A percentile compares a stretch with the other conserved stretches of the same genome.
Conservation (phyloP, 2,113 vertebrate genomes). For the Triplophysa tibetana region DNA sequence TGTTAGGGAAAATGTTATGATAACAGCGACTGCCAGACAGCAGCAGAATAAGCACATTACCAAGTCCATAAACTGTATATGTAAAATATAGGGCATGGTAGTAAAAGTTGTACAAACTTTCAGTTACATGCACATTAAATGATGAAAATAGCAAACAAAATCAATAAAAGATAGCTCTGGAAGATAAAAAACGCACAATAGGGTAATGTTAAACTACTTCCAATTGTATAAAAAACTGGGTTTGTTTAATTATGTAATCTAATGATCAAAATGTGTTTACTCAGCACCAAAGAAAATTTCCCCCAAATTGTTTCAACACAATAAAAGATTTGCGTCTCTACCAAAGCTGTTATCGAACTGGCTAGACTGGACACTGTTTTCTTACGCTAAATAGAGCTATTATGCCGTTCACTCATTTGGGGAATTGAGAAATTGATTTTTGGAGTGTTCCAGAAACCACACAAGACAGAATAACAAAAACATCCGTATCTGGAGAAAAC, state of each 20-base stretch:
- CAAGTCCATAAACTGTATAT: too few relatives aligned
- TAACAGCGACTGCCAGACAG: too few relatives aligned
- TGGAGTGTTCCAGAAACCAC: slow-evolving; percentile 34
- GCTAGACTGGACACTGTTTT: neutral
- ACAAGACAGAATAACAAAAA: slow-evolving; percentile 36
- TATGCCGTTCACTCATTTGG: slow-evolving; percentile 40
- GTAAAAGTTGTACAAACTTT: too few relatives aligned
- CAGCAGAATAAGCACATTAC: too few relatives aligned
- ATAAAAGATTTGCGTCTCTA: slow-evolving; percentile 16
- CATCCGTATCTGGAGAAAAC: slow-evolving; percentile 15
- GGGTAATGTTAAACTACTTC: neutral
- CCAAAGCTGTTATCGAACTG: neutral
- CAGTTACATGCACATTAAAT: too few relatives aligned
- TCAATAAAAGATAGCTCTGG: neutral
- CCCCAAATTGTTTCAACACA: neutral
- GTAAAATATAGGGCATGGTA: too few relatives aligned
- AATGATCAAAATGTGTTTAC: slow-evolving; percentile 15
- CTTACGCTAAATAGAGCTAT: slow-evolving; percentile 20
- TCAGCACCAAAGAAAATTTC: neutral
- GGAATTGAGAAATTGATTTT: slow-evolving; percentile 40
- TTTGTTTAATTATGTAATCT: slow-evolving; percentile 10
- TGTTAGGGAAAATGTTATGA: too few relatives aligned
- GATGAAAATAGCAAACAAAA: neutral
- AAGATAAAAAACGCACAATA: neutral
- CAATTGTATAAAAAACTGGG: neutral